A percentile compares a stretch with the other conserved stretches of the same genome.
Evolutionary conservation across 2,113 vertebrate species (phyloP).

Genomic region (Pyrgilauda ruficollis): DNA sequence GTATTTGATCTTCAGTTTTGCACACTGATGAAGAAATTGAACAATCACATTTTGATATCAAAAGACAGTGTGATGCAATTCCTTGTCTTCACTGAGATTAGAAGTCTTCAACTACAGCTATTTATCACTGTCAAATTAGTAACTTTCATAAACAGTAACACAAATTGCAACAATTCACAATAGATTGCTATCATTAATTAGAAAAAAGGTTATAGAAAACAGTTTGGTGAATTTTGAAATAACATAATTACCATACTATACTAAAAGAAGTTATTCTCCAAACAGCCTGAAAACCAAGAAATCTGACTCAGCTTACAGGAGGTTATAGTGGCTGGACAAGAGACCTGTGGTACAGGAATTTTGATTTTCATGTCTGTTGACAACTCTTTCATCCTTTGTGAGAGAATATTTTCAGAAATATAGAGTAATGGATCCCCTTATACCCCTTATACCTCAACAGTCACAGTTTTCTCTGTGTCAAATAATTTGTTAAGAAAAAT

Average conservation of each 20-base stretch:
- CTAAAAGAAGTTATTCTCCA: not conserved
- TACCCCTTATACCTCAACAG: not conserved
- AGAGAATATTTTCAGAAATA: not conserved
- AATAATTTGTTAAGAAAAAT: not conserved
- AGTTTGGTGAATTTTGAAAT: not conserved
- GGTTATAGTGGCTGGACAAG: rapidly evolving
- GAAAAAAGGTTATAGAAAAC: not conserved
- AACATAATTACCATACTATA: not conserved
- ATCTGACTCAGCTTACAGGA: not conserved
- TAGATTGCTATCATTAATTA: not conserved
- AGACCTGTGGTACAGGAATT: not conserved
- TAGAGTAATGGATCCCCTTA: not conserved
- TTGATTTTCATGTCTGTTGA: not conserved
- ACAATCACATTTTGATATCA: not conserved
- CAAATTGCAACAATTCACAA: not conserved
- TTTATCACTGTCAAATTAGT: not conserved
- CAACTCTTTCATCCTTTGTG: not conserved
- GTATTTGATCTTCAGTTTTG: not conserved
- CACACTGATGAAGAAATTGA: not conserved
- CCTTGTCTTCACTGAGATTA: not conserved
- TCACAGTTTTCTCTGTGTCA: not conserved
- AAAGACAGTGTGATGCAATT: not conserved
- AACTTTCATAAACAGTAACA: not conserved
- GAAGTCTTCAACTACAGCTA: not conserved
- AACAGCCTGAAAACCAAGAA: not conserved